Evolutionary conservation across 2,888 invertebrate genomes (phyloP).

Genomic region (Malthinus flaveolus): DNA sequence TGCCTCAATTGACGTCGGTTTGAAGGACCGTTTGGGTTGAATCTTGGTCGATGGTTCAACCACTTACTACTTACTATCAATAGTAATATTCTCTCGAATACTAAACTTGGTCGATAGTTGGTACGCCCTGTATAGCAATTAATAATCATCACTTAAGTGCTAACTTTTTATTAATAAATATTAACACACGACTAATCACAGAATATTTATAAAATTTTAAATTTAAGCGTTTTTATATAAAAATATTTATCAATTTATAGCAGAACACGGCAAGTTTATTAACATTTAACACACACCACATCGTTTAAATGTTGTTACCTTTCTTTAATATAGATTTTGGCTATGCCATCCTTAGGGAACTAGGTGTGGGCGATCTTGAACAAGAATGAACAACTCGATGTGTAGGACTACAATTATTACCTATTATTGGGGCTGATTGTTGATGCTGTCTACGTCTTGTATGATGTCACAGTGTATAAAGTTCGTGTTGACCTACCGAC

Average conservation of each 20-base stretch:
- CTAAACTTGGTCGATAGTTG: no score
- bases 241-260: constrained; percentile 4
- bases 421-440: constrained; percentile 38
- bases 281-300: neutral
- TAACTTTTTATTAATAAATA: no score
- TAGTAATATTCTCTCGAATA: no score
- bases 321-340: neutral
- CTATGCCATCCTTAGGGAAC: constrained; percentile 47
- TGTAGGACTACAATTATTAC: constrained; percentile 41
- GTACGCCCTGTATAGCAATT: no score
- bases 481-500: constrained; percentile 67
- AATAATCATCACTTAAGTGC: neutral
- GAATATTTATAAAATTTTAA: constrained; percentile 3
- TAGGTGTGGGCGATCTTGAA: constrained; percentile 49
- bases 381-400: constrained; percentile 48
- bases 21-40: no score
- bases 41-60: no score
- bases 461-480: constrained; percentile 71
- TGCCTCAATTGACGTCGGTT: no score
- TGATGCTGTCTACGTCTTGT: constrained; percentile 53
- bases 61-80: no score
- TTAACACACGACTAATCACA: constrained; percentile 1
- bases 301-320: neutral
- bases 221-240: constrained; percentile 1
- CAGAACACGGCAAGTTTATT: neutral